These are phyloP conservation scores for Amphiprion percula DNA, from an alignment of 2,113 vertebrate genomes.

Conservation along the genomic window DNA sequence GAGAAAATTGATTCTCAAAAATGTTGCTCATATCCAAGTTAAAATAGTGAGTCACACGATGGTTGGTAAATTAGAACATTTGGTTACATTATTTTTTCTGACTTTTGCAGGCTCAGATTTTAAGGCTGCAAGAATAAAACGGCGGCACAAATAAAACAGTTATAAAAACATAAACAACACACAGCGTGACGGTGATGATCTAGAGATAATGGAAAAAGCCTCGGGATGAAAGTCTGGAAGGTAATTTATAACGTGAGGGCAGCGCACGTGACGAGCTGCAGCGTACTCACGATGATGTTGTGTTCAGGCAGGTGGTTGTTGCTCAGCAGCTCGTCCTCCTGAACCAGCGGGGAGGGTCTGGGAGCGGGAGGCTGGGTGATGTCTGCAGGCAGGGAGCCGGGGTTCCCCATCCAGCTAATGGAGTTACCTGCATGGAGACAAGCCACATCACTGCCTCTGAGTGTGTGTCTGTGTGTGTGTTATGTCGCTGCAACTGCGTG, in stretches of 20 bases:
- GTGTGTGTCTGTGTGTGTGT: constrained; percentile 18
- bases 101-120: not conserved
- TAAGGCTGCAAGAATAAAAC: not conserved
- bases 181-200: constrained; percentile 30
- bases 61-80: no score
- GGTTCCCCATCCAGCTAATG: constrained; percentile 80
- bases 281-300: constrained; percentile 76
- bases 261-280: not conserved
- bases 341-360: constrained; percentile 74
- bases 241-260: constrained; percentile 38
- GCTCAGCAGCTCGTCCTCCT: constrained; percentile 73
- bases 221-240: constrained; percentile 25
- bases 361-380: constrained; percentile 71
- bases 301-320: constrained; percentile 79
- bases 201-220: constrained; percentile 27
- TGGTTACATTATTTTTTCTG: no score
- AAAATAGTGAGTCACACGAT: no score
- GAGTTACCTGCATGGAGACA: constrained; percentile 75
- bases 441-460: constrained; percentile 19
- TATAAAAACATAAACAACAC: constrained; percentile 36
- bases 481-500: constrained; percentile 25
- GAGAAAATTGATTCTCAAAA: no score
- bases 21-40: no score
- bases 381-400: constrained; percentile 72
- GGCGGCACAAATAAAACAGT: not conserved